These are phyloP conservation scores for Dromiciops gliroides DNA, from an alignment of 2,113 vertebrate genomes.

Conservation along the genomic window DNA sequence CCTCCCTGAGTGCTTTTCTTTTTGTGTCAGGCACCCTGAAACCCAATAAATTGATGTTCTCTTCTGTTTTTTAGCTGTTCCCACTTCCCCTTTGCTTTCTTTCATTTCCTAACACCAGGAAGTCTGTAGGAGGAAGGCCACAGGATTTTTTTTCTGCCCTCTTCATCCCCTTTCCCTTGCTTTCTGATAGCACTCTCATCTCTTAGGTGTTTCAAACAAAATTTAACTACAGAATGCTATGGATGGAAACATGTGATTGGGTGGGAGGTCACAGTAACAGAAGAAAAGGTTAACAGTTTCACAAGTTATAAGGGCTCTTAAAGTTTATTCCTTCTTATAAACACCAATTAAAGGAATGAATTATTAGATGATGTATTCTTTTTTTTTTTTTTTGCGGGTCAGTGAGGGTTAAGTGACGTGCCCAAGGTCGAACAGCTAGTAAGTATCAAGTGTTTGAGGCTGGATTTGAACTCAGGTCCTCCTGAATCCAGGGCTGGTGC, in stretches of 20 bases:
- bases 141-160: neutral
- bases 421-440: no score
- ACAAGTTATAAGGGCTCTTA: neutral
- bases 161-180: neutral
- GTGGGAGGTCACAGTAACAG: neutral
- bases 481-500: no score
- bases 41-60: neutral
- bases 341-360: neutral
- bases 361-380: no score
- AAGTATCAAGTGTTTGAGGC: no score
- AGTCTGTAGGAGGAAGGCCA: neutral
- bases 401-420: no score
- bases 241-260: neutral
- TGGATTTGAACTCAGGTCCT: no score
- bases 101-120: neutral
- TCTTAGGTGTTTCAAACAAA: neutral
- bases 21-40: neutral
- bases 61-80: neutral
- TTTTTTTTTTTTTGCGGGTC: no score
- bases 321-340: neutral
- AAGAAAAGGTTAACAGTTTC: neutral
- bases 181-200: neutral
- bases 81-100: neutral
- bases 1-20: neutral
- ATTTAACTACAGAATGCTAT: neutral